Evolutionary conservation across 2,888 invertebrate genomes (phyloP).

Genomic region (Nymphalis polychloros): DNA sequence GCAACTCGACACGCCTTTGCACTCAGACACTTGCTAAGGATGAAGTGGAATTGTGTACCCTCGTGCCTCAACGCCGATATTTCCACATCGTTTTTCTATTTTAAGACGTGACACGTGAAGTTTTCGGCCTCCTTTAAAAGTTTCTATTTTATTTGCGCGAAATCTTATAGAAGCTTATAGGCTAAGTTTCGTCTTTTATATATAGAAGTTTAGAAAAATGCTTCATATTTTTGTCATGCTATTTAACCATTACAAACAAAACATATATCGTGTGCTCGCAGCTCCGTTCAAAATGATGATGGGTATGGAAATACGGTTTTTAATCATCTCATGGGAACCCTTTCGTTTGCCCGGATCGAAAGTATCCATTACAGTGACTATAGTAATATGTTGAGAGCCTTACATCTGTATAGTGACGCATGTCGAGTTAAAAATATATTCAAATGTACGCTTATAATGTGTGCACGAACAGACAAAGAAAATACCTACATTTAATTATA

Average conservation of each 20-base stretch:
- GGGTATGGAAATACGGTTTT: no score
- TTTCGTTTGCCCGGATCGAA: no score
- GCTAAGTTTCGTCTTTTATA: background rate
- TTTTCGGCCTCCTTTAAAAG: conserved; percentile 17
- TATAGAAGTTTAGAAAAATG: background rate
- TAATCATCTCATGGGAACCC: no score
- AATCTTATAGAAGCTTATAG: background rate
- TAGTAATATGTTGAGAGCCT: no score
- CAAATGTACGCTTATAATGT: no score
- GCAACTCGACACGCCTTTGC: conserved; percentile 77
- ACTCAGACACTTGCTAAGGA: conserved; percentile 70
- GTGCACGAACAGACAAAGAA: no score
- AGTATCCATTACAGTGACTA: no score
- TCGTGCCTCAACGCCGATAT: conserved; percentile 63
- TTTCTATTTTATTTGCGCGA: conserved; percentile 5
- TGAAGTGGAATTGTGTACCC: conserved; percentile 70
- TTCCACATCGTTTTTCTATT: conserved; percentile 55
- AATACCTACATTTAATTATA: no score
- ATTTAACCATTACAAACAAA: background rate
- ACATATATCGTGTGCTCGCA: background rate
- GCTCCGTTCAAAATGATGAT: background rate
- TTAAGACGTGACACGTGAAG: conserved; percentile 34
- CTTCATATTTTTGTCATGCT: background rate
- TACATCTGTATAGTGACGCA: no score
- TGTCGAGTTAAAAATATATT: no score